Base-by-base conservation (phyloP, 2,888 invertebrate genomes). In the Dicranocentrus wangi region DNA sequence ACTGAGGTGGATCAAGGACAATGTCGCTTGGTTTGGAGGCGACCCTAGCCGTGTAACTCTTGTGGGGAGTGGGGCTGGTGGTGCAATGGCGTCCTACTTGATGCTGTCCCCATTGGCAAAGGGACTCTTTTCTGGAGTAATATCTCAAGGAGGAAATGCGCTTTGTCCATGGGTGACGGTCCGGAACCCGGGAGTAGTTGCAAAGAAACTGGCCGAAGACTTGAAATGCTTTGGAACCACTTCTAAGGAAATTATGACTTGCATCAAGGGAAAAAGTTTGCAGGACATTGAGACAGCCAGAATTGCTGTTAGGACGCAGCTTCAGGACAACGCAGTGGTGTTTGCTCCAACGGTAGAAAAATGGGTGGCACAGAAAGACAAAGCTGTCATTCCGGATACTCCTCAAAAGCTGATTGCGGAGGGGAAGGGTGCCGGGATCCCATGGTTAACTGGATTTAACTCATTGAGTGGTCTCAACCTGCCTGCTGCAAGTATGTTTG, bases 291-390 rank as follows among this genome's bases (percentile, higher is more conserved):
- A 81, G 60, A 73, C 75, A 15, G 81, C 81, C 3, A 75, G 81
- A 17, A 75, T 75, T 1, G 55, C 75, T 1, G 32, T 81, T 5
- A 61, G 69, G 68, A 69, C 69, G 1, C 75, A 75, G 17, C 17
- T 21, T 1, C 68, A 72, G 27, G 82, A 82, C 32, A 77, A 77
- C 0, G 78, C 71, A 19, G 77, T 80, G 0, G 82, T 82, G 0
- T 84, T 84, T 66, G 82, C 69, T 10, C 84, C 82, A n/a, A 82
- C 82, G 0, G 70, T 82, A 5, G 84, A 84, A 23, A 73, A 77
- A 42, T 70, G 70, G 63, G 32, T 82, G 13, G 68, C 70, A 1
- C 63, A 21, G n/a, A 81, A 71, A 8, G 75, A 72, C 3, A 73
- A 81, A 1, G 73, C 80, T 39, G 80, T 84, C 19, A 13, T 84